Evolutionary conservation across 2,888 invertebrate genomes (phyloP), one percentile per base, ranked within the genome.

Genomic region (Penaeus monodon): DNA sequence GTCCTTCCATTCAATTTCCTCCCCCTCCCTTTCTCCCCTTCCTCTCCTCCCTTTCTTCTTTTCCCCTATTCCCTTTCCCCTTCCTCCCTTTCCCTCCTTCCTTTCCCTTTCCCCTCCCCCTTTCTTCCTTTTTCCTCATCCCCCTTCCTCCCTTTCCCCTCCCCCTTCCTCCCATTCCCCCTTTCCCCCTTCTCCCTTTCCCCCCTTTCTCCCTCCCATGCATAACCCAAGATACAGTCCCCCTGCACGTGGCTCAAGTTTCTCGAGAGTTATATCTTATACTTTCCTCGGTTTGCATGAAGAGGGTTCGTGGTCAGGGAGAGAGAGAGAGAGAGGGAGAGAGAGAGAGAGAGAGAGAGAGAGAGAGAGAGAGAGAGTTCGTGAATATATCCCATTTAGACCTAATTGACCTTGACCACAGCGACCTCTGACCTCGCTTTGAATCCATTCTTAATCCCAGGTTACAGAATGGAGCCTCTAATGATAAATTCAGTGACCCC

Each of bases 311-410:
- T 33, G 44, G 77, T 33, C n/a, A 77, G 22, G n/a, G 49, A 6
- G 38, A 77, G 77, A 22, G 44, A n/a, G 38, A 38, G 22, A 49
- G 44, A 49, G 20, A 77, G n/a, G 49, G 49, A 38, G n/a, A 24
- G 33, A 77, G 77, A 44, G n/a, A 38, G 44, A 38, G 44, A 77
- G 77, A 17, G 77, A 49, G 77, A 49, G 44, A 44, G 77, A 77
- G 44, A 77, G 22, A 77, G n/a, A 44, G 44, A 38, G 77, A 77
- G 44, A 38, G n/a, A 33, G 77, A 44, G 38, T 44, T 44, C 38
- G 38, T 44, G 38, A 44, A 44, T 8, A 44, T 8, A 44, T 44
- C 38, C 57, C 0, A 10, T 4, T 57, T 57, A 57, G 57, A 57
- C 57, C 14, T 17, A 57, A 57, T 57, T 17, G 57, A 17, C 57